These are phyloP conservation scores for Cephus spinipes DNA, from an alignment of 2,888 invertebrate genomes.

Conservation along the genomic window DNA sequence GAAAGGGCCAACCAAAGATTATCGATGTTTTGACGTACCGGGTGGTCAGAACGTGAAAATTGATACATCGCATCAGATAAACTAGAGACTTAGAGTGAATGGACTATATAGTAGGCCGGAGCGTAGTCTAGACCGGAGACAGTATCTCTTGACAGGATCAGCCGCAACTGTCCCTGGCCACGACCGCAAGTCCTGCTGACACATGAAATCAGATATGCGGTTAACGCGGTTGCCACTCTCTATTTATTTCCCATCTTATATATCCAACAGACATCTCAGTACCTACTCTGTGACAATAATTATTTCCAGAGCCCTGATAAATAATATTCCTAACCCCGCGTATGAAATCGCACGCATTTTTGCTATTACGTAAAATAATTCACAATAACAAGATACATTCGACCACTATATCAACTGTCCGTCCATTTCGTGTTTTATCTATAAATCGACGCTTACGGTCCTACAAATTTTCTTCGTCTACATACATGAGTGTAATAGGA, in stretches of 20 bases:
- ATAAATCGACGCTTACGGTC: not conserved
- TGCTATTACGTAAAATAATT: not conserved
- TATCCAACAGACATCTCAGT: not conserved
- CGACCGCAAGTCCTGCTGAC: constrained; percentile 30
- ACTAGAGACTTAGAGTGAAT: constrained; percentile 29
- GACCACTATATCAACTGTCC: not conserved
- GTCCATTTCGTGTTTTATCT: not conserved
- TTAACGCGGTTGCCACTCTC: constrained; percentile 25
- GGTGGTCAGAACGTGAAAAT: constrained; percentile 37
- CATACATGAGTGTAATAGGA: not conserved
- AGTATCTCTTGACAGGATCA: constrained; percentile 43
- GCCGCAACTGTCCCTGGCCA: constrained; percentile 29
- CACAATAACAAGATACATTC: too few species aligned
- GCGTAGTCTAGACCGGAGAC: constrained; percentile 24
- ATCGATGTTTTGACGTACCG: constrained; percentile 35
- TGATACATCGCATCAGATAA: constrained; percentile 45
- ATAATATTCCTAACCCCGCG: not conserved
- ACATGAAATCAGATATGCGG: constrained; percentile 40
- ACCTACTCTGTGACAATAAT: not conserved
- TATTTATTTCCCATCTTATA: not conserved
- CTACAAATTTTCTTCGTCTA: not conserved
- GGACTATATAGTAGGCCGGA: constrained; percentile 28
- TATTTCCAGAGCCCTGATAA: not conserved
- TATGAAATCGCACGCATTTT: not conserved
- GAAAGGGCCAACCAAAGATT: not conserved